A percentile compares a stretch with the other conserved stretches of the same genome.
These are phyloP conservation scores for Bombyx huttoni DNA, from an alignment of 2,888 invertebrate species.

Conservation along the genomic window DNA sequence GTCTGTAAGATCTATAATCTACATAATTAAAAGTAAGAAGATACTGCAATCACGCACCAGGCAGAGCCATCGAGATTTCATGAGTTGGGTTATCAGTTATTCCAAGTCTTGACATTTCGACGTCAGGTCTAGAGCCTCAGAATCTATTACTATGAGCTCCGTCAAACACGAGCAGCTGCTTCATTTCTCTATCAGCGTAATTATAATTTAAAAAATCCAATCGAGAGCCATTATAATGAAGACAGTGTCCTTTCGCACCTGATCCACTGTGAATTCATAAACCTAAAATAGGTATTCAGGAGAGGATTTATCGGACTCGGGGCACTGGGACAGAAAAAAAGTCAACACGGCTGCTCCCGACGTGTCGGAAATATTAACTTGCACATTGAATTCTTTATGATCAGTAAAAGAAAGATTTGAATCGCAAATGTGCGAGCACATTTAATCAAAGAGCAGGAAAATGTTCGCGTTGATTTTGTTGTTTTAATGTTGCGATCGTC, in stretches of 20 bases:
- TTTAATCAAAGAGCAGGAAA: slow-evolving; percentile 47
- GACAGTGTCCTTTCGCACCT: background rate
- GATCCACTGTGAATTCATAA: background rate
- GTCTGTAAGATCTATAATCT: too few relatives aligned
- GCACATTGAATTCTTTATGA: slow-evolving; percentile 67
- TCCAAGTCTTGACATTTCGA: too few relatives aligned
- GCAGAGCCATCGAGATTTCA: too few relatives aligned
- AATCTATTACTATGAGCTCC: too few relatives aligned
- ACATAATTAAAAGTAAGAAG: too few relatives aligned
- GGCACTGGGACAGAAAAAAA: slow-evolving; percentile 22
- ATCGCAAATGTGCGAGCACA: slow-evolving; percentile 60
- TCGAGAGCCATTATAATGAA: background rate
- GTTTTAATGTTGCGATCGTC: slow-evolving; percentile 1
- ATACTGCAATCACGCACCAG: too few relatives aligned
- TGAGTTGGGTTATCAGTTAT: too few relatives aligned
- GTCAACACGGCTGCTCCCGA: slow-evolving; percentile 31
- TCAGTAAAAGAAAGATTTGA: slow-evolving; percentile 67
- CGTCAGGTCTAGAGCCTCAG: too few relatives aligned
- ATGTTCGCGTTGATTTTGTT: slow-evolving; percentile 3
- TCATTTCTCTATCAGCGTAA: too few relatives aligned
- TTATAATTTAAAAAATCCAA: too few relatives aligned
- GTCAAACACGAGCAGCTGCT: too few relatives aligned
- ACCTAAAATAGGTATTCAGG: slow-evolving; percentile 10
- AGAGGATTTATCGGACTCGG: slow-evolving; percentile 14
- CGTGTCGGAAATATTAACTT: slow-evolving; percentile 66